Percentiles rank a stretch among this genome's conserved stretches.
phyloP scores from a whole-genome alignment of 2,113 vertebrate genomes.

The Lophius piscatorius region DNA sequence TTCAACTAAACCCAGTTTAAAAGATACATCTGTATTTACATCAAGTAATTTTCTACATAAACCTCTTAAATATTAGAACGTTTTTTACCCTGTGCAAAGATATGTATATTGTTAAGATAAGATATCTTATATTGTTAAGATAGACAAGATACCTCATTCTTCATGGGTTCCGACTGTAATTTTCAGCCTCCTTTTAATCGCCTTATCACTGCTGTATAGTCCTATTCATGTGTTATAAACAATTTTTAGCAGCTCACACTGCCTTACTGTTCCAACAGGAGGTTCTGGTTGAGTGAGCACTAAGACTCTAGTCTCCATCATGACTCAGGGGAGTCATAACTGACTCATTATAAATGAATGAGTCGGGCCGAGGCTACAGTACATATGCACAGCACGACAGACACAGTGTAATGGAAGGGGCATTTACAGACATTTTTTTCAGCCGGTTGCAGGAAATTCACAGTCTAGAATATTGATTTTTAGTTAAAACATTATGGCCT shows the following conservation, averaged over 20 bases:
- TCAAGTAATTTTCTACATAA: no score
- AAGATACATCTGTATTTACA: no score
- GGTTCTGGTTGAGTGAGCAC: slow-evolving; percentile 63
- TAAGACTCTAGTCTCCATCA: slow-evolving; percentile 59
- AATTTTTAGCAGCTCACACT: slow-evolving; percentile 28
- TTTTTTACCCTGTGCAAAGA: no score
- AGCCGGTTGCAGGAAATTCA: slow-evolving; percentile 59
- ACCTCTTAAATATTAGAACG: no score
- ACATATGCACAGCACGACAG: slow-evolving; percentile 59
- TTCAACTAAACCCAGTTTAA: no score
- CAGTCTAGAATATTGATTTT: slow-evolving; percentile 68
- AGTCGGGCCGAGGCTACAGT: slow-evolving; percentile 47
- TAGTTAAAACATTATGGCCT: slow-evolving; percentile 56
- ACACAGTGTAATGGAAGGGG: slow-evolving; percentile 55
- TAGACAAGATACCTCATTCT: no score
- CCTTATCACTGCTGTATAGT: background rate
- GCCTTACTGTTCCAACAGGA: slow-evolving; percentile 51
- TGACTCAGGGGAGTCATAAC: slow-evolving; percentile 68
- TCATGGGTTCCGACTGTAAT: background rate
- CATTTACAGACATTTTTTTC: slow-evolving; percentile 44
- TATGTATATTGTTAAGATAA: no score
- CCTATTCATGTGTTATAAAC: slow-evolving; percentile 12
- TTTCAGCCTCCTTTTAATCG: no score
- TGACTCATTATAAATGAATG: slow-evolving; percentile 73
- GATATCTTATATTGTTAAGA: no score